These are phyloP conservation scores for Globicephala melas DNA, from an alignment of 2,113 vertebrate genomes.

Conservation along the genomic window DNA sequence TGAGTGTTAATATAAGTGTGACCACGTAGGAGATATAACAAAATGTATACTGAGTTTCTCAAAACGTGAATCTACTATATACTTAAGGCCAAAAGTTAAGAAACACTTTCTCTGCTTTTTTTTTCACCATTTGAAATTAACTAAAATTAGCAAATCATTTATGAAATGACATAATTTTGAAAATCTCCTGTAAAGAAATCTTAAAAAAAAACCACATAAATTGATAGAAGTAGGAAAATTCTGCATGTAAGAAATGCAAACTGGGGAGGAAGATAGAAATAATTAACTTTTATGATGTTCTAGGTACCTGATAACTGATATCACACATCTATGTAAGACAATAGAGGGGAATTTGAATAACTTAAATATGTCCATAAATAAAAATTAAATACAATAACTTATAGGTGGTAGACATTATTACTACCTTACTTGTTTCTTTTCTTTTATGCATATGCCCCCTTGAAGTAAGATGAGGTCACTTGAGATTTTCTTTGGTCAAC, in stretches of 20 bases:
- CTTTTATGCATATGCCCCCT: neutral
- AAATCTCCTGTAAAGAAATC: neutral
- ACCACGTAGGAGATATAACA: neutral
- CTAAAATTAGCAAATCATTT: neutral
- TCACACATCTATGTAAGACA: neutral
- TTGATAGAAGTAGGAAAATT: neutral
- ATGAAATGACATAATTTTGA: neutral
- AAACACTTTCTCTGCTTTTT: neutral
- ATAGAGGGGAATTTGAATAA: neutral
- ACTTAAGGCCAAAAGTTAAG: neutral
- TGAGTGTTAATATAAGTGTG: neutral
- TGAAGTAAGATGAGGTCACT: neutral
- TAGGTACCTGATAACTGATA: neutral
- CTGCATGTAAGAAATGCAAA: neutral
- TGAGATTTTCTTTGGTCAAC: neutral
- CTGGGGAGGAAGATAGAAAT: neutral
- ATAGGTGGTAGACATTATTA: neutral
- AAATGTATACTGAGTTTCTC: neutral
- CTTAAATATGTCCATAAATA: neutral
- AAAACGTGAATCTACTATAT: neutral
- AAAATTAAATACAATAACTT: neutral
- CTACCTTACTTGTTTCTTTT: neutral
- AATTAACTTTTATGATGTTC: neutral
- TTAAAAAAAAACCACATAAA: neutral
- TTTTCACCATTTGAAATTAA: neutral